Evolutionary conservation across 1,140 invertebrate species (phyloP).

Genomic region (Heliconius himera): DNA sequence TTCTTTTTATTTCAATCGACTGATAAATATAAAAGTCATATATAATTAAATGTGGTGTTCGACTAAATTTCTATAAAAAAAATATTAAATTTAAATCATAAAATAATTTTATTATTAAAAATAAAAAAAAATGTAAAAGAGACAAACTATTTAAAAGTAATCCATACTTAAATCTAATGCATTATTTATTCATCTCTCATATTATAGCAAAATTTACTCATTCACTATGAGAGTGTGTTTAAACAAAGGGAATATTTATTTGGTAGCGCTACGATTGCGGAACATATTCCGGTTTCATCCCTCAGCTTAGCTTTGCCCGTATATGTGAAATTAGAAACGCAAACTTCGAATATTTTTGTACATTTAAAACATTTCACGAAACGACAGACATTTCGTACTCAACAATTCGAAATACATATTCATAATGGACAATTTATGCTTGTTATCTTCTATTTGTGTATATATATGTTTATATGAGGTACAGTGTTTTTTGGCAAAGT

Average conservation of each 20-base stretch:
- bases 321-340: slow-evolving; percentile 20
- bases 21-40: too few species aligned
- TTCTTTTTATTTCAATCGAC: too few species aligned
- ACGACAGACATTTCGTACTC: slow-evolving; percentile 2
- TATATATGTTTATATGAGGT: too few species aligned
- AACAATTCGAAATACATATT: slow-evolving; percentile 7
- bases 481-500: too few species aligned
- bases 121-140: too few species aligned
- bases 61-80: too few species aligned
- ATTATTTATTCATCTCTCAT: neutral
- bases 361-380: slow-evolving; percentile 19
- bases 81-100: too few species aligned
- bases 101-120: too few species aligned
- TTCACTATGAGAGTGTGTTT: neutral
- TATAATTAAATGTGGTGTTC: too few species aligned
- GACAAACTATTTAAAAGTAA: neutral
- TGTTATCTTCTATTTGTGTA: neutral
- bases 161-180: neutral
- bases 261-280: slow-evolving; percentile 21
- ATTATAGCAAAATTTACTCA: slow-evolving; percentile 4
- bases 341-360: slow-evolving; percentile 19
- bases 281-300: slow-evolving; percentile 5
- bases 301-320: slow-evolving; percentile 1
- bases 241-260: slow-evolving; percentile 27
- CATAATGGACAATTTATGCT: neutral